Evolutionary conservation across 2,797 vertebrate genomes (phyloP).

Genomic region (Thalassophryne amazonica): DNA sequence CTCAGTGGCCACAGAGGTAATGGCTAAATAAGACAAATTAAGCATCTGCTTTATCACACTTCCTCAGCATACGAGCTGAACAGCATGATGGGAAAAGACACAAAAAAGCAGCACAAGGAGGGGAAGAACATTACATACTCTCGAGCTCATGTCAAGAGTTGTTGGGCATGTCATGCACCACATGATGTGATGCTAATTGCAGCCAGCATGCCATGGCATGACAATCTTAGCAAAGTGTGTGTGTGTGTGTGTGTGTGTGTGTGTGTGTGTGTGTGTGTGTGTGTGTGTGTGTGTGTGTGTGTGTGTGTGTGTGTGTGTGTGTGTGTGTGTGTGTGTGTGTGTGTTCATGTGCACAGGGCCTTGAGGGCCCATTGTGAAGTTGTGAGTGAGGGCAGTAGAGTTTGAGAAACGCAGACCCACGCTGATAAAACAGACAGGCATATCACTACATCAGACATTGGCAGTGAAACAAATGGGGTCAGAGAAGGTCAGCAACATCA

Average conservation of each 20-base stretch:
- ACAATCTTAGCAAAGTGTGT: conserved; percentile 34
- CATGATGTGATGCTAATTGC: conserved; percentile 60
- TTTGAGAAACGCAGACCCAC: conserved; percentile 18
- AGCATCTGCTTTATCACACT: conserved; percentile 58
- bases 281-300: conserved; percentile 14
- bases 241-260: conserved; percentile 15
- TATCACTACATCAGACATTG: conserved; percentile 44
- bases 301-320: background rate
- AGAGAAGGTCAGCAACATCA: conserved; percentile 55
- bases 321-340: conserved; percentile 2
- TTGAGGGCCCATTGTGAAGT: conserved; percentile 21
- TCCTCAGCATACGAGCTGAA: conserved; percentile 53
- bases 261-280: conserved; percentile 12
- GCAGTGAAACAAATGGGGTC: conserved; percentile 63
- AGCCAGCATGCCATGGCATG: conserved; percentile 32
- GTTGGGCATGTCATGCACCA: conserved; percentile 8
- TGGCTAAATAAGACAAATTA: conserved; percentile 77
- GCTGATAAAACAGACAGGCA: conserved; percentile 47
- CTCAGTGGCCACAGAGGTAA: conserved; percentile 56
- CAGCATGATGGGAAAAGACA: conserved; percentile 36
- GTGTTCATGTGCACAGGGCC: conserved; percentile 7
- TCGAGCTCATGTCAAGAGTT: conserved; percentile 30
- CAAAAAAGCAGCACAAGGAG: background rate
- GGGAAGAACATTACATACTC: conserved; percentile 37
- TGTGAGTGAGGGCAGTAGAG: conserved; percentile 30